Base-by-base conservation (phyloP, 1,140 invertebrate genomes). In the Cardiocondyla obscurior region DNA sequence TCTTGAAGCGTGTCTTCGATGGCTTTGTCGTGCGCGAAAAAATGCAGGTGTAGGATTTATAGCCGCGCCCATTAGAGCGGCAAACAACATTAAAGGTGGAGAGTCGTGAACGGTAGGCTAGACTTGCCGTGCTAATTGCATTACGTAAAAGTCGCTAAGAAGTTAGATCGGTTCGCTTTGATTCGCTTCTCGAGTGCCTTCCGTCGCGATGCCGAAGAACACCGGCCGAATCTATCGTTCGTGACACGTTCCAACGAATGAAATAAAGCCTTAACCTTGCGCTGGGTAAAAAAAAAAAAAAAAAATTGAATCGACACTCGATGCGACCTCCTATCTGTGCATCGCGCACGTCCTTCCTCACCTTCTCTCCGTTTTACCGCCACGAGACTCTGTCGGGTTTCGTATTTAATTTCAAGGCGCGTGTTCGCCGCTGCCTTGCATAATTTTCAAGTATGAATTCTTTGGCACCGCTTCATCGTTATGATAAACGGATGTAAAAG, bases 121-220 rank as follows among this genome's bases (percentile, higher is more conserved):
- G 82, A 57, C 57, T 64, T 55, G 53, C 22, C 67, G 74, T 85
- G 85, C 82, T 91, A 91, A 91, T 91, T 91, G 84, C 88, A 85
- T 91, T 90, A 88, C 87, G 81, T 83, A 89, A 84, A 83, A 86
- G 77, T 49, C 46, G 84, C 70, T 90, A 91, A 90, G 82, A 60
- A 86, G 77, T 81, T 57, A 55, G 5, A 46, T 39, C 19, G 39
- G 79, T 42, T 65, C 22, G 67, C 57, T 69, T 51, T 51, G 57
- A 0, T 22, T 57, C 22, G 70, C 36, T 22, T 72, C 51, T 44
- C 83, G 25, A 49, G 3, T 6, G 30, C 25, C 58, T 22, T 69
- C 30, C 36, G 5, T 67, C 84, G 33, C 74, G 74, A 81, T 64
- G 36, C 1, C 28, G 12, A 33, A 16, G n/a, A 36, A 36, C n/a